Conservation (phyloP, 2,888 invertebrate species). For the Bembecia ichneumoniformis region DNA sequence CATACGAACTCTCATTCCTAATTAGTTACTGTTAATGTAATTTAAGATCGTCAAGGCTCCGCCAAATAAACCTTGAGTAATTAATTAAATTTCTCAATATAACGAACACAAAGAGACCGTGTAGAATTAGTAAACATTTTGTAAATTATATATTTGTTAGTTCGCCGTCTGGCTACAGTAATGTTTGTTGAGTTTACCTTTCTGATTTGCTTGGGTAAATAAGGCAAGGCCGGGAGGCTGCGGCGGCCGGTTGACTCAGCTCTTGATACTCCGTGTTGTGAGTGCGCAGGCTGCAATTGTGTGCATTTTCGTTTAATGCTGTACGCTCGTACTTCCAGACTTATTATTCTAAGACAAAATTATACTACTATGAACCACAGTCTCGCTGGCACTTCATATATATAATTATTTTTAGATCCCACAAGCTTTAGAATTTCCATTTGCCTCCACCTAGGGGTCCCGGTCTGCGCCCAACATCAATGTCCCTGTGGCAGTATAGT, state of each 20-base stretch:
- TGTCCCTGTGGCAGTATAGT: too few species aligned
- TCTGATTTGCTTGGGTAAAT: conserved; percentile 50
- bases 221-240: conserved; percentile 18
- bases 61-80: background rate
- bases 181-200: conserved; percentile 29
- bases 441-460: too few species aligned
- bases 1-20: too few species aligned
- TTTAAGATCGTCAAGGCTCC: too few species aligned
- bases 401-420: too few species aligned
- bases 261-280: conserved; percentile 58
- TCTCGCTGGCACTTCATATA: too few species aligned
- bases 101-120: background rate
- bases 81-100: background rate
- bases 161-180: background rate
- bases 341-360: background rate
- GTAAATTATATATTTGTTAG: background rate
- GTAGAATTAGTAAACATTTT: background rate
- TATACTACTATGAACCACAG: background rate
- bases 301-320: conserved; percentile 17
- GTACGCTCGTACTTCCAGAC: background rate
- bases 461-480: too few species aligned
- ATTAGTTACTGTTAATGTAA: too few species aligned
- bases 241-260: conserved; percentile 55
- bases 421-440: too few species aligned
- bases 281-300: conserved; percentile 29